Conservation (phyloP, 53 echinoderm and acorn worm genomes). For the Actinopyga echinites region DNA sequence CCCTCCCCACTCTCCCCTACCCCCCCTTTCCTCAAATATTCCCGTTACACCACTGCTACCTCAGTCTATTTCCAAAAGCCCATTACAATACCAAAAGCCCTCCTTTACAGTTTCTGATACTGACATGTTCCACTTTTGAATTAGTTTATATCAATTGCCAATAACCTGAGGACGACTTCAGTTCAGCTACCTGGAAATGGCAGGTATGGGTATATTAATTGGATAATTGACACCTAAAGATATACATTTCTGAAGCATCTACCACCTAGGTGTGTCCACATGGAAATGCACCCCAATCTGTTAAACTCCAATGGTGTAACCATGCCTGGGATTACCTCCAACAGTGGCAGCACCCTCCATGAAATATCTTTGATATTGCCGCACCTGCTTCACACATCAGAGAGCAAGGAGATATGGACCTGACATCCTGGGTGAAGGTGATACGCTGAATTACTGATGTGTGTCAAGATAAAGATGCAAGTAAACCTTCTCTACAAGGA, state of each 20-base stretch:
- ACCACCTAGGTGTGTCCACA: slow-evolving; percentile 16
- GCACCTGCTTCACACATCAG: slow-evolving; percentile 37
- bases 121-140: too few species aligned
- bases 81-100: too few species aligned
- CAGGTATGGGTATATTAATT: not conserved
- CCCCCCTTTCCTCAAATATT: too few species aligned
- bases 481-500: too few species aligned
- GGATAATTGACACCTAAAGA: slow-evolving; percentile 23
- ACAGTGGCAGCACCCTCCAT: not conserved
- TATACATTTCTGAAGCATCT: slow-evolving; percentile 6
- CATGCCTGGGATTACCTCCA: not conserved
- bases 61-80: too few species aligned
- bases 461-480: too few species aligned
- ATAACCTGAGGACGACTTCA: not conserved
- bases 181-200: not conserved
- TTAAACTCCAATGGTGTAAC: slow-evolving; percentile 5
- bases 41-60: too few species aligned
- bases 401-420: not conserved
- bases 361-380: slow-evolving; percentile 22
- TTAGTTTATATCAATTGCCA: too few species aligned
- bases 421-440: too few species aligned
- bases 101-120: too few species aligned
- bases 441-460: too few species aligned
- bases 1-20: too few species aligned
- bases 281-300: not conserved